Base-by-base conservation (phyloP, 2,113 vertebrate genomes). In the Sinosuthora webbiana region DNA sequence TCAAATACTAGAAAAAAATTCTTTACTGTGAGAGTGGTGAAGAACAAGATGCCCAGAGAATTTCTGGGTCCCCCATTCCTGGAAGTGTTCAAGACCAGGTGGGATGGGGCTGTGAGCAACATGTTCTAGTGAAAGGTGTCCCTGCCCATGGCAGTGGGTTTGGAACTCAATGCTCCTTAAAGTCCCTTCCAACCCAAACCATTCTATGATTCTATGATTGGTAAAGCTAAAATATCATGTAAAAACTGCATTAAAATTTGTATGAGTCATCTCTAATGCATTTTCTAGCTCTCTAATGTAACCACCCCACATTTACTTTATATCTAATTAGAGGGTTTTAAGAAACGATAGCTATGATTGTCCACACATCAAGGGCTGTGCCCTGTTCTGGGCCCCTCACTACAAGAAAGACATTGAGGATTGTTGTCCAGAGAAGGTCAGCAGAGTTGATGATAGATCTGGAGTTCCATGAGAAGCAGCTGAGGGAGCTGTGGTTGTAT, bases 121-220 rank as follows among this genome's bases (percentile, higher is more conserved):
- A 8, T 44, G 8, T 12, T 44, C 15, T 9, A 37, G 27, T 23
- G 15, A 24, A 44, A 67, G 2, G 6, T 59, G 33, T 50, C 19
- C 2, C 22, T 50, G 12, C 4, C 3, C 12, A 20, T 16, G 15
- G 15, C 27, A 65, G 3, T 2, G 1, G 27, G 15, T 11, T 23
- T 73, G 42, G 19, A 65, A 14, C 13, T 37, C 33, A 7, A 20
- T 23, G 10, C 11, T 37, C 50, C 31, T 65, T 65, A 24, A 50
- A 21, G 18, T 52, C 7, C 4, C 19, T 44, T 73, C 37, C 27
- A 65, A 33, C 8, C 5, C 10, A 59, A 74, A 59, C 13, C 10
- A 11, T 65, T 59, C 31, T 33, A 47, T 70, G 19, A 30, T 41
- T 78, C 28, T 62, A 6, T 37, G 33, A 60, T 4, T 21, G 5